These are phyloP conservation scores for Ploceus nigricollis DNA, from an alignment of 2,113 vertebrate genomes.

Conservation along the genomic window DNA sequence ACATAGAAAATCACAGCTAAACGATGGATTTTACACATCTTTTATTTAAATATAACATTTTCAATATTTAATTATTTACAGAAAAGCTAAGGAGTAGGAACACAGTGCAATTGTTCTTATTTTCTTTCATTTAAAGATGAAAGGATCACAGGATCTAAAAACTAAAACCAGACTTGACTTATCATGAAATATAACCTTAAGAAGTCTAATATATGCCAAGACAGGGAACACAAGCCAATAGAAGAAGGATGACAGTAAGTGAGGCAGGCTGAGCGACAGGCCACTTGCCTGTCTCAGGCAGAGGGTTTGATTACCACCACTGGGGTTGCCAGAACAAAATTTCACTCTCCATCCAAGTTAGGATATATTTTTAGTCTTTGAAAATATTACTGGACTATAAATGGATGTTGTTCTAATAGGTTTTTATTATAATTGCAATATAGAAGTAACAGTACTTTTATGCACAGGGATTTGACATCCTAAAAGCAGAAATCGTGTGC, in stretches of 20 bases:
- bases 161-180: neutral
- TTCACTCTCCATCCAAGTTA: neutral
- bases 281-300: conserved; percentile 30
- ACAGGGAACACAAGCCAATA: neutral
- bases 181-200: neutral
- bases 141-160: neutral
- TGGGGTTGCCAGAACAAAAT: neutral
- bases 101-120: neutral
- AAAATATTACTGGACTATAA: conserved; percentile 14
- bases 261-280: neutral
- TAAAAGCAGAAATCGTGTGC: neutral
- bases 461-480: neutral
- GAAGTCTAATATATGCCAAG: neutral
- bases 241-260: neutral
- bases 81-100: neutral
- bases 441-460: neutral
- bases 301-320: neutral
- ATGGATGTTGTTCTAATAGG: neutral
- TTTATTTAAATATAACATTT: neutral
- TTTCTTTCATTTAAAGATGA: neutral
- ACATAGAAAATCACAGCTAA: neutral
- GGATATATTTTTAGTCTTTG: conserved; percentile 52
- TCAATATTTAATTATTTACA: neutral
- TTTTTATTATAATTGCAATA: neutral
- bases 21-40: neutral